Evolutionary conservation across 1,140 invertebrate species (phyloP).

Genomic region (Metaphire vulgaris): DNA sequence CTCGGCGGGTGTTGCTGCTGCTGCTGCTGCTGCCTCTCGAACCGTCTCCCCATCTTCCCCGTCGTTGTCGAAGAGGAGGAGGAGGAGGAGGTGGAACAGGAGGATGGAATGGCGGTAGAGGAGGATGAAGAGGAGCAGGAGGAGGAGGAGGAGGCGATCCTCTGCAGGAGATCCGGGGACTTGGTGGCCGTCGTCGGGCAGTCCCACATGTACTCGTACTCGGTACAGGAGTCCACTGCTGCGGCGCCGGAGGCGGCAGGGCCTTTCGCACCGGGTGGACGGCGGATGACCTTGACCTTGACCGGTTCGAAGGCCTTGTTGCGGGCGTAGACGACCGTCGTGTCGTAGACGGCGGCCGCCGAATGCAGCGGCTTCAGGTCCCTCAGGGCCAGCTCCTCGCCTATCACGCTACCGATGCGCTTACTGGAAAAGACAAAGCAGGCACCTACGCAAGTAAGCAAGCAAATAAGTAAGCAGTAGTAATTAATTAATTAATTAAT

Average conservation of each 20-base stretch:
- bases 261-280: too few relatives aligned
- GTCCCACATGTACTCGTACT: background rate
- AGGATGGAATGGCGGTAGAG: background rate
- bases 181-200: background rate
- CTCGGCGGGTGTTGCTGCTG: too few relatives aligned
- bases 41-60: background rate
- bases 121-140: background rate
- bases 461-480: too few relatives aligned
- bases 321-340: background rate
- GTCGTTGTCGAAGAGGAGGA: background rate
- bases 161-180: background rate
- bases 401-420: background rate
- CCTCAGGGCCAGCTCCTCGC: background rate
- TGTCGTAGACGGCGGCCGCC: background rate
- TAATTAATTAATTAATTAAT: too few relatives aligned
- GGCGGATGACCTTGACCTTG: background rate
- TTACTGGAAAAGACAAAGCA: background rate
- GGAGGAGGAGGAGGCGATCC: background rate
- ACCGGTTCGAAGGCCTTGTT: constrained; percentile 1
- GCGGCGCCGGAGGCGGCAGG: too few relatives aligned
- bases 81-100: background rate
- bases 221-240: background rate
- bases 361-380: background rate
- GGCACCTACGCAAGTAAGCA: too few relatives aligned
- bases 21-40: background rate